Conservation (phyloP, 2,113 vertebrate genomes). For the Bubo scandiacus region DNA sequence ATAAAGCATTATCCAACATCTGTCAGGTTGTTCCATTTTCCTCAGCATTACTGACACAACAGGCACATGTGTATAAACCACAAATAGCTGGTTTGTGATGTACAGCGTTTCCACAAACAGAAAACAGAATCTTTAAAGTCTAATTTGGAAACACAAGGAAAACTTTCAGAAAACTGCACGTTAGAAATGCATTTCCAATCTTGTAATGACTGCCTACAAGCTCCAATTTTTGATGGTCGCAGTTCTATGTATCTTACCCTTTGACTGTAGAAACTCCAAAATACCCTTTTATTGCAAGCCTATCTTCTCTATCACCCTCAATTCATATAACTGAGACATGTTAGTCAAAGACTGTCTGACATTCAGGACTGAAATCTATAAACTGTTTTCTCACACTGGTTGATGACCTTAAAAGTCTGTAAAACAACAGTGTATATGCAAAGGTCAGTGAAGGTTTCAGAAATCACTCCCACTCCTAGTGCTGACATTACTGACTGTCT, state of each 20-base stretch:
- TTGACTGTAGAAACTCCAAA: neutral
- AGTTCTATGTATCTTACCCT: neutral
- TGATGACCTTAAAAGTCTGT: conserved; percentile 65
- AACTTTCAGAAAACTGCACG: neutral
- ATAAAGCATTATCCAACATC: conserved; percentile 32
- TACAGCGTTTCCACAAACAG: neutral
- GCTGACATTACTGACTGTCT: conserved; percentile 31
- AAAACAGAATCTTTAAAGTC: neutral
- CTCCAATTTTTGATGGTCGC: neutral
- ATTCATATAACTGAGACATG: neutral
- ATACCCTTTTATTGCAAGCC: neutral
- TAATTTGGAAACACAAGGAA: neutral
- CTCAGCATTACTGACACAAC: neutral
- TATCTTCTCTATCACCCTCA: neutral
- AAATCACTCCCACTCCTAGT: conserved; percentile 7
- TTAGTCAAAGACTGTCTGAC: conserved; percentile 10
- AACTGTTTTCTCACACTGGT: conserved; percentile 9
- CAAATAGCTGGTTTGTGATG: neutral
- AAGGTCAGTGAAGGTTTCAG: conserved; percentile 61
- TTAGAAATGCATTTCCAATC: neutral
- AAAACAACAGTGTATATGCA: conserved; percentile 24
- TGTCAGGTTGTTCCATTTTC: conserved; percentile 42
- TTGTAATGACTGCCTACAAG: neutral
- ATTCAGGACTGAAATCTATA: conserved; percentile 44
- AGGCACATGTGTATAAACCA: neutral